Evolutionary conservation across 2,888 invertebrate species (phyloP), one percentile per base, ranked within the genome.

Genomic region (Listrodromus nycthemerus): DNA sequence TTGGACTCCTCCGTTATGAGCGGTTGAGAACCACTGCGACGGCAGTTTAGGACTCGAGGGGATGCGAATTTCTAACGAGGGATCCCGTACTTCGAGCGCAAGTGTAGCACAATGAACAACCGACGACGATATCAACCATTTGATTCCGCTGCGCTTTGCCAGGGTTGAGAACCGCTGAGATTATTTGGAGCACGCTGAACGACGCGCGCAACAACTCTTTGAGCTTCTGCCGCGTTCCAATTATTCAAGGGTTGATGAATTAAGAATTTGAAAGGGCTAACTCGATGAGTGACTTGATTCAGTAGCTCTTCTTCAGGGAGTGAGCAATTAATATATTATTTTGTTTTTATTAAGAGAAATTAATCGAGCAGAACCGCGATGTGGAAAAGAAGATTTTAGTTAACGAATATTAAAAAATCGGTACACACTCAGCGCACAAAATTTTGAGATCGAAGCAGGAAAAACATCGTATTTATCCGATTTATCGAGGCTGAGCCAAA

Each of bases 111-210:
- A 33, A 41, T 16, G 5, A 16, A 50, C 6, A 67, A 48, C 27
- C 48, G 13, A 24, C 6, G 50, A 50, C 50, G 24, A 10, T 19
- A 76, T 75, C 33, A 33, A 10, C 21, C n/a, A 19, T 50, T 50
- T 50, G 19, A 19, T 50, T 19, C 50, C 8, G 50, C 19, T n/a
- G 50, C 50, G n/a, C 16, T 19, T 1, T 7, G 1, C 8, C 27
- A 13, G 45, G 33, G 78, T 80, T 90, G 90, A 87, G 89, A 81
- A 69, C 71, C 90, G 16, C 88, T 86, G 86, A 6, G 37, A n/a
- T 30, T 75, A 67, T 87, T 84, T 76, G 58, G 86, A 89, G 89
- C 89, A 86, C 90, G 87, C 88, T 87, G 88, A 87, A 89, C 87
- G 84, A 63, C 65, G 86, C 78, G 84, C 84, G 87, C 86, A 65